Base-by-base conservation (phyloP, 2,113 vertebrate species). In the Vombatus ursinus region DNA sequence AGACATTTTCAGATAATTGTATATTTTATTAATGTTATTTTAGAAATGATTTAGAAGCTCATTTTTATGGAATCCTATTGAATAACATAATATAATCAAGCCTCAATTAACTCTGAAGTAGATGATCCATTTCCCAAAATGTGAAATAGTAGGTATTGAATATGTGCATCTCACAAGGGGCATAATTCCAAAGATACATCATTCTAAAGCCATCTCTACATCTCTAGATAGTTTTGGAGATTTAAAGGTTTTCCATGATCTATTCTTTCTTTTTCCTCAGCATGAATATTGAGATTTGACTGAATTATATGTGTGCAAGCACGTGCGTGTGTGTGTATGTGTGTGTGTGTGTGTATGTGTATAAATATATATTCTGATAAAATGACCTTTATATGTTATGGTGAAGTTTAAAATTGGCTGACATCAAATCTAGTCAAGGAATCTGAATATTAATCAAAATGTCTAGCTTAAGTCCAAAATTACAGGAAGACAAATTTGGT, bases 31-130 rank as follows among this genome's bases (percentile, higher is more conserved):
- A 47, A 57, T 89, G 28, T 1, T 94, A 50, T 2, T 92, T 96
- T 93, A 93, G 31, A 94, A 91, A 96, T 84, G 92, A n/a, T 16
- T 52, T 51, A 24, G 89, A 93, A 48, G 3, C 47, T 95, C 53
- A 48, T 1, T 84, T 84, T 84, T 84, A 44, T 84, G 68, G 14
- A 50, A 90, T 96, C 47, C 93, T 92, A 90, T 94, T 96, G 31
- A 93, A 96, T 47, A 96, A 92, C 8, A n/a, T 52, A 37, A 90
- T 47, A 1, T 91, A 91, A n/a, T 91, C 28, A 93, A 93, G 26
- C 53, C 37, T 93, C 89, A 53, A 1, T 95, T 51, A 84, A 48
- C 51, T 95, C 23, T 77, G 92, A 90, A 92, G 77, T 96, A 8
- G 50, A 68, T 94, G 57, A 50, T 22, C 0, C 0, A 28, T 26